phyloP scores from a whole-genome alignment of 2,113 vertebrate species.

The Pelvicachromis taeniatus region DNA sequence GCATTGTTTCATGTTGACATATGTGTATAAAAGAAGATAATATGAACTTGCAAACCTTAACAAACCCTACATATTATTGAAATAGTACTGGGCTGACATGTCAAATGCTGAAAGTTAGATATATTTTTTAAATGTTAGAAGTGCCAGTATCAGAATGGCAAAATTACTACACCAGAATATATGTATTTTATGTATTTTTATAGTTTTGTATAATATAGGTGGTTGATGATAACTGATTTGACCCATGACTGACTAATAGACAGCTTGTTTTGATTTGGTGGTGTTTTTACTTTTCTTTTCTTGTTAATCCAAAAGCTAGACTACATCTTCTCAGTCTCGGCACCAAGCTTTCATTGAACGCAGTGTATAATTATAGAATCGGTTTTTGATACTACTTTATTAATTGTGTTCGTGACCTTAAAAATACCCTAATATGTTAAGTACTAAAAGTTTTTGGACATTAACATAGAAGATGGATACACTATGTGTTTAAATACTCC shows the following conservation, averaged over 20 bases:
- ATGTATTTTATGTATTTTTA: too few species aligned
- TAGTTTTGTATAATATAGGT: not conserved
- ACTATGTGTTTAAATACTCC: not conserved
- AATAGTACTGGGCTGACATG: not conserved
- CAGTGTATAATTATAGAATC: constrained; percentile 30
- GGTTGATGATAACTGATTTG: not conserved
- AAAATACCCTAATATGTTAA: not conserved
- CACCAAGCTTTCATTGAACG: constrained; percentile 7
- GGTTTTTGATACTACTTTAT: constrained; percentile 34
- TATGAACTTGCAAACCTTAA: not conserved
- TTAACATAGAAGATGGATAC: not conserved
- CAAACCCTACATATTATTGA: not conserved
- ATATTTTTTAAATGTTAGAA: not conserved
- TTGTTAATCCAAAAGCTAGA: not conserved
- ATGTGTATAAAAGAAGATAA: constrained; percentile 25
- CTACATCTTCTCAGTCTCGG: not conserved
- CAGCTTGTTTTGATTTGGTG: not conserved
- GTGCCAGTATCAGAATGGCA: not conserved
- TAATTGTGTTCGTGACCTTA: not conserved
- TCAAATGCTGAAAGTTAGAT: not conserved
- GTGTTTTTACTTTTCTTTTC: not conserved
- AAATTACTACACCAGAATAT: not conserved
- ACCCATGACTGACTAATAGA: not conserved
- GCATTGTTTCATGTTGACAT: constrained; percentile 43
- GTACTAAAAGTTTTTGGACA: not conserved